phyloP scores from a whole-genome alignment of 2,113 vertebrate species.

The Chloebia gouldiae region DNA sequence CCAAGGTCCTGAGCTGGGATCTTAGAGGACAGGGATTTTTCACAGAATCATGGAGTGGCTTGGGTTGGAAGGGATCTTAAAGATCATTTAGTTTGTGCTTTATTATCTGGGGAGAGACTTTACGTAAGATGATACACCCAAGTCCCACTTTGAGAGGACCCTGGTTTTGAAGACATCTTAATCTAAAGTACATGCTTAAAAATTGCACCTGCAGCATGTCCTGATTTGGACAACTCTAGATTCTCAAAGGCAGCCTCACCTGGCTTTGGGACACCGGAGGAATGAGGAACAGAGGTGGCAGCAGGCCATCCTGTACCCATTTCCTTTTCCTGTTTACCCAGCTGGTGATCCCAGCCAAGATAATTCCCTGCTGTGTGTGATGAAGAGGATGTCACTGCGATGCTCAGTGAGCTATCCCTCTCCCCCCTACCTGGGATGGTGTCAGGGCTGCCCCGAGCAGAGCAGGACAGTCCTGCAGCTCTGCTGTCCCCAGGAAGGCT shows the following conservation, averaged over 20 bases:
- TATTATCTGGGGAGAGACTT: neutral
- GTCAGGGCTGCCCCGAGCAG: neutral
- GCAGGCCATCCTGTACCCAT: neutral
- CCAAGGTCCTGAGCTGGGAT: neutral
- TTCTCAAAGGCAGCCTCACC: neutral
- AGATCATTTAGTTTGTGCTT: neutral
- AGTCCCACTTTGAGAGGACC: neutral
- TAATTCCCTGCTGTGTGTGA: neutral
- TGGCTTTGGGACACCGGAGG: neutral
- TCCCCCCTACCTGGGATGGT: rapidly evolving
- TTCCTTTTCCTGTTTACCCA: constrained; percentile 45
- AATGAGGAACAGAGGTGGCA: neutral
- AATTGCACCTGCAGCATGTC: rapidly evolving
- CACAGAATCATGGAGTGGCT: neutral
- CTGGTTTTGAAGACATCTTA: neutral
- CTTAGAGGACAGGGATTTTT: neutral
- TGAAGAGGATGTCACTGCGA: neutral
- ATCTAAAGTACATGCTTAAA: neutral
- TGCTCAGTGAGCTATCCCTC: neutral
- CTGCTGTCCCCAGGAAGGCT: neutral
- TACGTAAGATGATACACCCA: neutral
- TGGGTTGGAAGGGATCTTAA: neutral
- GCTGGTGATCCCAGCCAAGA: neutral
- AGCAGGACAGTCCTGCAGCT: neutral
- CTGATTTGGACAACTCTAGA: neutral